Percentiles rank a stretch among this genome's conserved stretches.
Conservation (phyloP, 2,888 invertebrate genomes). For the Hypolimnas misippus region DNA sequence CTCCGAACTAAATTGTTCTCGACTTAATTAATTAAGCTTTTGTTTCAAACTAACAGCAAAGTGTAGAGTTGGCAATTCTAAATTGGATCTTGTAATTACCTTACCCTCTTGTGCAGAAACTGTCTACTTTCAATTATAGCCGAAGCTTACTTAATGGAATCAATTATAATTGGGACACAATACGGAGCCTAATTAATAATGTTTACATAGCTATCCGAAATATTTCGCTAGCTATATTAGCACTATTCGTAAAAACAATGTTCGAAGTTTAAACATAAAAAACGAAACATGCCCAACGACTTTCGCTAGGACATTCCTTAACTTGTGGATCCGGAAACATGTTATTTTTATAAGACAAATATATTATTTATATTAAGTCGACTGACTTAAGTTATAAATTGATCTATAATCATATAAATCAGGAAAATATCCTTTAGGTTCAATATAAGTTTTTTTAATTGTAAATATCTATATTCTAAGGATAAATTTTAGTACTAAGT, state of each 20-base stretch:
- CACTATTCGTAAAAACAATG: background rate
- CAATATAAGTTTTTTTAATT: no score
- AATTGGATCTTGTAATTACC: constrained; percentile 85
- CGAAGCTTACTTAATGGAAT: constrained; percentile 80
- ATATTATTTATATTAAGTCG: background rate
- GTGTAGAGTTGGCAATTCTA: constrained; percentile 84
- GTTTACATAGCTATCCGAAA: constrained; percentile 25
- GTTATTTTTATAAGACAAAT: background rate
- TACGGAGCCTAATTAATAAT: constrained; percentile 46
- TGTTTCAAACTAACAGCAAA: constrained; percentile 84
- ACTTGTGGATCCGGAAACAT: constrained; percentile 9
- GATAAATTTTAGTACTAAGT: no score
- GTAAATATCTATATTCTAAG: no score
- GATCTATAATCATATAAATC: background rate
- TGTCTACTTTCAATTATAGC: constrained; percentile 82
- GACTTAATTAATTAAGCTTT: constrained; percentile 85
- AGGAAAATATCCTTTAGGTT: no score
- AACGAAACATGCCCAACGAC: constrained; percentile 20
- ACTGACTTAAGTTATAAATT: background rate
- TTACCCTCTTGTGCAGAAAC: constrained; percentile 79
- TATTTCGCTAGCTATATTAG: background rate
- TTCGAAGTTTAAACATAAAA: constrained; percentile 8
- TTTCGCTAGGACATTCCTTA: constrained; percentile 23
- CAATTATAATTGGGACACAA: constrained; percentile 79
- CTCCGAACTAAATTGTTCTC: constrained; percentile 84